Percentiles rank a stretch among this genome's conserved stretches.
Conservation (phyloP, 1,140 invertebrate species). For the Camponotus pennsylvanicus region DNA sequence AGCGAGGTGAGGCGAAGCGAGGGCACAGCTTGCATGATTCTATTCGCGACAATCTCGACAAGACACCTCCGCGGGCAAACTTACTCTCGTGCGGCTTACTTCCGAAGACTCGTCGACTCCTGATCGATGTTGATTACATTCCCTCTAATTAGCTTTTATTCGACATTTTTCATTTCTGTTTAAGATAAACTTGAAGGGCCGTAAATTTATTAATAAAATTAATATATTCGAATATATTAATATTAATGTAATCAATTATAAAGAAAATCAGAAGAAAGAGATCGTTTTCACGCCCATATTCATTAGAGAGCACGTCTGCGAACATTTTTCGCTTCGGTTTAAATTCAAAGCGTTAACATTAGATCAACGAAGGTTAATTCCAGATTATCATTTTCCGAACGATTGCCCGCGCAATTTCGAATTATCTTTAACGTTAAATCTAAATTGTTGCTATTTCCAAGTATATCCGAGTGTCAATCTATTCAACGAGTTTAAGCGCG, state of each 20-base stretch:
- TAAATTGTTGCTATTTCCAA: conserved; percentile 53
- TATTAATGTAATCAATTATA: background rate
- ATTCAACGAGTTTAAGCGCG: conserved; percentile 26
- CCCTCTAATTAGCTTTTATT: conserved; percentile 27
- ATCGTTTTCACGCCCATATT: background rate
- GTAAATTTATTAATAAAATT: background rate
- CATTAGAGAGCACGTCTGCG: background rate
- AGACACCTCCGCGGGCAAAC: conserved; percentile 78
- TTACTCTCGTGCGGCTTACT: conserved; percentile 72
- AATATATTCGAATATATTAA: background rate
- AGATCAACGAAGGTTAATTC: conserved; percentile 14
- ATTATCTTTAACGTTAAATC: conserved; percentile 78
- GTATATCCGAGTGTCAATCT: conserved; percentile 45
- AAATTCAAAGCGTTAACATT: background rate
- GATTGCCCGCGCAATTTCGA: background rate
- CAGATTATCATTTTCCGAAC: background rate
- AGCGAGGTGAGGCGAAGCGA: conserved; percentile 62
- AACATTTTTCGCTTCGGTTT: conserved; percentile 1
- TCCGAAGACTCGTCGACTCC: conserved; percentile 70
- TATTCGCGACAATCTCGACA: conserved; percentile 82
- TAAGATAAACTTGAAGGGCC: background rate
- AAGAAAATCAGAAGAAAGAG: background rate
- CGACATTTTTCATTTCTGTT: conserved; percentile 16
- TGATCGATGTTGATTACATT: conserved; percentile 41
- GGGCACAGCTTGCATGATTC: conserved; percentile 85